Evolutionary conservation across 2,797 vertebrate genomes (phyloP), one percentile per base, ranked within the genome.

Genomic region (Harpagifer antarcticus): DNA sequence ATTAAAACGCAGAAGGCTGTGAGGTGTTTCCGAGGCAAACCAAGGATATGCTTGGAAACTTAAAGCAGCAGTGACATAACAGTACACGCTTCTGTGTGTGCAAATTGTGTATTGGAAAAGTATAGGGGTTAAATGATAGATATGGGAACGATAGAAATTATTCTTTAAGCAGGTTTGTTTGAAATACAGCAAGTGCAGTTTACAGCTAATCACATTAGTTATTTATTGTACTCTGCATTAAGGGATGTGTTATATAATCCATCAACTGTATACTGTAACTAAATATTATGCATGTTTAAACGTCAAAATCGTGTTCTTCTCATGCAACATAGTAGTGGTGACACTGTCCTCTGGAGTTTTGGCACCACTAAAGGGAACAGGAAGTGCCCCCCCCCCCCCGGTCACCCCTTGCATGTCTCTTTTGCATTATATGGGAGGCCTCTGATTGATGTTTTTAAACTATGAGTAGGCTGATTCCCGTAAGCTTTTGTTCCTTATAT

Each of bases 11-110:
- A 47, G 11, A 54, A 50, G 40, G 52, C 72, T 56, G 23, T 27
- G 5, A 57, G 52, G 56, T 53, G 27, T 66, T 53, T 74, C 19
- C 13, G 31, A 62, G 17, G 10, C 13, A 56, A 59, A 42, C 4
- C 10, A 10, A 20, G 31, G 10, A 63, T 3, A 20, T 23, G 17
- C 67, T n/a, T 19, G 49, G 13, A 37, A 71, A 58, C 1, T 13
- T 15, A 40, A 58, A 55, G 44, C 1, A 3, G 14, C 17, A 56
- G 14, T n/a, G 14, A 52, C 13, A 13, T 2, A 6, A 33, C 49
- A 66, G 14, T 11, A 40, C 0, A 42, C 4, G 8, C 20, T 33
- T 56, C 13, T 65, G 45, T 14, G 50, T 4, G 9, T 27, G 2
- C 27, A 47, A 12, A 42, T 23, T 14, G 0, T 57, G 12, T 15